Evolutionary conservation across 2,113 vertebrate species (phyloP).

Genomic region (Numida meleagris): DNA sequence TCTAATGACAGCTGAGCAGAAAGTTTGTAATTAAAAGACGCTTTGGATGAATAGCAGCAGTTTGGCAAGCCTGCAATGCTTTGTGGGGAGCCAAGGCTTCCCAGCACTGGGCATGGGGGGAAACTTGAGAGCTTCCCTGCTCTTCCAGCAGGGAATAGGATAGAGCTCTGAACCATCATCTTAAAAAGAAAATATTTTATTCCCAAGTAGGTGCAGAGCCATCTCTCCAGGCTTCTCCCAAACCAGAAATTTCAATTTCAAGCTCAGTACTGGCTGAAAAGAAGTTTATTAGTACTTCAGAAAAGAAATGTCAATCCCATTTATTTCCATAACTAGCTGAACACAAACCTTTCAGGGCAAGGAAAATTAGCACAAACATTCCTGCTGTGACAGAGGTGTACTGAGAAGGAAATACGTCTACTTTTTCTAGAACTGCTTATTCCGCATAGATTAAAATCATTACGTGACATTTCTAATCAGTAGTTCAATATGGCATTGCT

Average conservation of each 20-base stretch:
- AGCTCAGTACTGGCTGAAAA: background rate
- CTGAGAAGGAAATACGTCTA: background rate
- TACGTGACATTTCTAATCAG: constrained; percentile 1
- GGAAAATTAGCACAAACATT: background rate
- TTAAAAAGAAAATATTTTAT: background rate
- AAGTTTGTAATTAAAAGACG: background rate
- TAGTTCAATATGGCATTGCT: background rate
- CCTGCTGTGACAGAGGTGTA: background rate
- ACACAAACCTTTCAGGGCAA: background rate
- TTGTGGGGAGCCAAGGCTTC: background rate
- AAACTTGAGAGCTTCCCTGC: background rate
- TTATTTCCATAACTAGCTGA: background rate
- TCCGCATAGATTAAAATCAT: background rate
- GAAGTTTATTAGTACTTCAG: background rate
- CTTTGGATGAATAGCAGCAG: background rate
- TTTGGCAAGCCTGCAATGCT: background rate
- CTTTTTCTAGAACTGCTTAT: background rate
- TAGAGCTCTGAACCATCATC: background rate
- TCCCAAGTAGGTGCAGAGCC: background rate
- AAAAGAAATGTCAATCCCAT: background rate
- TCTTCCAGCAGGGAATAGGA: background rate
- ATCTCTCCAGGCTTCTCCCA: background rate
- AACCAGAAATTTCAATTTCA: background rate
- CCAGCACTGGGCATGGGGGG: background rate
- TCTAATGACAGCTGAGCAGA: background rate